These are phyloP conservation scores for Argyrosomus japonicus DNA, from an alignment of 2,113 vertebrate genomes.

Conservation along the genomic window DNA sequence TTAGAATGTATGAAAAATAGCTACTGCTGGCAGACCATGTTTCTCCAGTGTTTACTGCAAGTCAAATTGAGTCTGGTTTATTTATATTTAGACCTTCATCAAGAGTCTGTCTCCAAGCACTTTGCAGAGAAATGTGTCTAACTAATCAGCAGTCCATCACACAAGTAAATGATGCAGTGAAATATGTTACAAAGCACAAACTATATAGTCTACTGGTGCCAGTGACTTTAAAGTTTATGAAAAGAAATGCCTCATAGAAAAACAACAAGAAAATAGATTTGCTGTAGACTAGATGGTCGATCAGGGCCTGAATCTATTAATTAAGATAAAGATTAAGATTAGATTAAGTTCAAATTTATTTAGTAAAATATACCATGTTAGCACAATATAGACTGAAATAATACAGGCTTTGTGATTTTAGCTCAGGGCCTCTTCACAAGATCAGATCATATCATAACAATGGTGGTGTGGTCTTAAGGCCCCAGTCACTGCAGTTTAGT, in stretches of 20 bases:
- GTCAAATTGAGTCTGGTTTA: slow-evolving; percentile 37
- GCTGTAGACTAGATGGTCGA: not conserved
- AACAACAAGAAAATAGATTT: not conserved
- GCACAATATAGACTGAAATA: not conserved
- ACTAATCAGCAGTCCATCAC: slow-evolving; percentile 43
- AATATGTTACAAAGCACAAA: slow-evolving; percentile 32
- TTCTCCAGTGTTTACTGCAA: slow-evolving; percentile 18
- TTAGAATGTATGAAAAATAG: slow-evolving; percentile 18
- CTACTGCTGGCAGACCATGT: not conserved
- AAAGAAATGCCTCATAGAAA: not conserved
- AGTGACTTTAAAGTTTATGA: slow-evolving; percentile 3
- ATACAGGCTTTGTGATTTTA: not conserved
- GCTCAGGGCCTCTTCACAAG: too few relatives aligned
- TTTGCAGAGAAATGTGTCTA: slow-evolving; percentile 34
- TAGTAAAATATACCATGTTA: not conserved
- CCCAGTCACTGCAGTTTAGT: not conserved
- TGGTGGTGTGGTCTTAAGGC: too few relatives aligned
- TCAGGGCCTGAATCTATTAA: not conserved
- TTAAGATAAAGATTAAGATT: too few relatives aligned
- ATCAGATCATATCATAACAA: too few relatives aligned
- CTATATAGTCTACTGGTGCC: not conserved
- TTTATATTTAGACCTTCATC: slow-evolving; percentile 47
- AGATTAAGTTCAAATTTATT: not conserved
- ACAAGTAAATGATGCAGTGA: slow-evolving; percentile 23
- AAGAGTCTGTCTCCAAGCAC: slow-evolving; percentile 29